These are phyloP conservation scores for Neosilurus mollespiculum DNA, from an alignment of 2,797 vertebrate species.

Conservation along the genomic window DNA sequence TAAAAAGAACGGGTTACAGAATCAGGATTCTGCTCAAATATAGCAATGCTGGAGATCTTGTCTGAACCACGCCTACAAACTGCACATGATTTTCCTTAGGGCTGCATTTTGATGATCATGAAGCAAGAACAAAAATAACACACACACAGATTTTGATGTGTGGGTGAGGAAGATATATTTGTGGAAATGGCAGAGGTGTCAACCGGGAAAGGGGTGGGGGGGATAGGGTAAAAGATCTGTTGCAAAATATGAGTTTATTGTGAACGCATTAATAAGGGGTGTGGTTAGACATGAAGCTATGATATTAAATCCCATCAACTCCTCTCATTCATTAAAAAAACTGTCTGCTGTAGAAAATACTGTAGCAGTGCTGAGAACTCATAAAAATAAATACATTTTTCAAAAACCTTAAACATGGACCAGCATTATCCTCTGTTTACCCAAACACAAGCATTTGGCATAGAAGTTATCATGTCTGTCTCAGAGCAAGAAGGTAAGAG, in stretches of 20 bases:
- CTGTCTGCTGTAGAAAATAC: not conserved
- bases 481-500: too few relatives aligned
- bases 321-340: not conserved
- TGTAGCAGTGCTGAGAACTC: not conserved
- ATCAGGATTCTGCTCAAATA: slow-evolving; percentile 17
- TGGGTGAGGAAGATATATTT: slow-evolving; percentile 2
- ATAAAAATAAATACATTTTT: not conserved
- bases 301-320: not conserved
- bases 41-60: not conserved
- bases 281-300: not conserved
- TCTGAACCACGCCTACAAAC: not conserved
- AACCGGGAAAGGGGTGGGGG: not conserved
- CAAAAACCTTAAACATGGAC: not conserved
- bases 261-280: not conserved
- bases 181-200: not conserved
- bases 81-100: not conserved
- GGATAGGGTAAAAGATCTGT: too few relatives aligned
- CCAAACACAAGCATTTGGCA: not conserved
- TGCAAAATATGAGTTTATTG: not conserved
- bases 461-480: too few relatives aligned
- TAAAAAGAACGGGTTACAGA: not conserved
- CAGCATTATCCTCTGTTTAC: not conserved
- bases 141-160: not conserved
- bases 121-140: slow-evolving; percentile 15
- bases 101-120: slow-evolving; percentile 2